Evolutionary conservation across 2,113 vertebrate genomes (phyloP).

Genomic region (Coturnix japonica): DNA sequence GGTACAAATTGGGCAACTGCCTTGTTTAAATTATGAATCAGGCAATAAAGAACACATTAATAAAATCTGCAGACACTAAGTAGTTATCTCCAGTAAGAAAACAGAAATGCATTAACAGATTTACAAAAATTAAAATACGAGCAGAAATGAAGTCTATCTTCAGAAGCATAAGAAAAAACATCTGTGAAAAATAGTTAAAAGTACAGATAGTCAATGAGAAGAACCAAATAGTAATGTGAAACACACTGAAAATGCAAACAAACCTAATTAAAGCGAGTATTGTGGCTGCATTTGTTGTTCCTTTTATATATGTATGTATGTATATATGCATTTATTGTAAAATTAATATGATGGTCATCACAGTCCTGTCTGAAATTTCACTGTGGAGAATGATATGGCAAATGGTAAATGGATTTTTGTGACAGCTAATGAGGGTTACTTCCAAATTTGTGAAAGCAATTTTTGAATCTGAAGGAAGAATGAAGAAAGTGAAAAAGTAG

Average conservation of each 20-base stretch:
- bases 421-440: background rate
- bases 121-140: background rate
- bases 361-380: background rate
- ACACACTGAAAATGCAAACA: background rate
- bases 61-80: background rate
- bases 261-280: background rate
- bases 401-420: background rate
- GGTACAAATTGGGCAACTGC: background rate
- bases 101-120: background rate
- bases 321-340: background rate
- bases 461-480: background rate
- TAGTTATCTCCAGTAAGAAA: background rate
- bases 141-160: background rate
- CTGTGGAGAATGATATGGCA: background rate
- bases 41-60: background rate
- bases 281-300: background rate
- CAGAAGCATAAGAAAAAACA: background rate
- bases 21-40: background rate
- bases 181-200: background rate
- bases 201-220: background rate
- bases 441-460: background rate
- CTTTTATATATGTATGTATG: background rate
- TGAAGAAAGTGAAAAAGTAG: background rate
- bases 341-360: conserved; percentile 12
- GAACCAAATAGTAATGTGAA: background rate